Base-by-base conservation (phyloP, 1,140 invertebrate genomes). In the Drosophila albomicans region DNA sequence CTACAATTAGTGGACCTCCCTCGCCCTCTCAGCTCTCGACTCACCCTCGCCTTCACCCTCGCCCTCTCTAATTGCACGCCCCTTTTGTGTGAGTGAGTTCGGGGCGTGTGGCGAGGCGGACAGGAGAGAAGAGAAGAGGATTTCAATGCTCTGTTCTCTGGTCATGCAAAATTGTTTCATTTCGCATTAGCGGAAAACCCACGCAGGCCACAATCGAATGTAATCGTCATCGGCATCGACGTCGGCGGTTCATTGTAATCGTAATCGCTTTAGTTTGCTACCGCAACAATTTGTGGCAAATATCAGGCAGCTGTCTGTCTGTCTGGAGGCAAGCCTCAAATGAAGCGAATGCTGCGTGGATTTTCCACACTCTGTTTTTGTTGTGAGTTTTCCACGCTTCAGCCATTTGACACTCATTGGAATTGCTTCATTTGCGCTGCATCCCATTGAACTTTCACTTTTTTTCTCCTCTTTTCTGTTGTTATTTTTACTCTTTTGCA, bases 391-490 rank as follows among this genome's bases (percentile, higher is more conserved):
- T 66, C 45, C 43, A 67, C 64, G 51, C 52, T 62, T 62, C 35
- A 51, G 68, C 73, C 63, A 74, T 67, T 70, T 45, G 66, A 69
- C 73, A 79, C 82, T 82, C 72, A 45, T 48, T 46, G 11, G n/a
- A 88, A 88, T 88, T 76, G 84, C 84, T 88, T 88, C 63, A 88
- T 87, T 87, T 75, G 61, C 49, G 49, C 25, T 16, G 52, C 68
- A 30, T 61, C 70, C 38, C 65, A 75, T 80, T 88, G 85, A 89
- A 88, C 84, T 88, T 88, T 84, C 78, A 78, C 78, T 85, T 81
- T 77, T 77, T 75, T 78, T 25, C 7, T 32, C 6, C 20, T 25
- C 3, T 25, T 25, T 25, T 25, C 20, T 25, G 20, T 25, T 25
- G 20, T 41, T 51, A 30, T 35, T 45, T 13, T 59, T 2, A 41